phyloP scores from a whole-genome alignment of 2,797 vertebrate species.

The Gadopsis marmoratus region DNA sequence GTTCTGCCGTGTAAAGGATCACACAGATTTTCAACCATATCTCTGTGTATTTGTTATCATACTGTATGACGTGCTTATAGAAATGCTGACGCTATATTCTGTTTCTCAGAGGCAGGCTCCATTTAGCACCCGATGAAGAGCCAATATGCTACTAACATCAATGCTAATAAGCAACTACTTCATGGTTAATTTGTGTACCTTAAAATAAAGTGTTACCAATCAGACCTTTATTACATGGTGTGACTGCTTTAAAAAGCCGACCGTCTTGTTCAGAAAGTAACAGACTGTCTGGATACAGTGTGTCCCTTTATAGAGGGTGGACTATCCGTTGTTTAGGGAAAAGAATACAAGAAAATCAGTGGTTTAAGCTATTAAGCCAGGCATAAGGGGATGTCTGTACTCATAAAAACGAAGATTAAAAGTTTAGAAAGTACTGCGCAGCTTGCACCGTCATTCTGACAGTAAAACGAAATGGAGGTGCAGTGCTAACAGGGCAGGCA shows the following conservation, averaged over 20 bases:
- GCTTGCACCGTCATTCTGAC: slow-evolving; percentile 30
- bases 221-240: slow-evolving; percentile 8
- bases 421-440: slow-evolving; percentile 58
- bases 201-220: too few relatives aligned
- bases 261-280: slow-evolving; percentile 16
- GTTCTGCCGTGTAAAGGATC: too few relatives aligned
- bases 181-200: too few relatives aligned
- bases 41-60: too few relatives aligned
- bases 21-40: too few relatives aligned
- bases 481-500: slow-evolving; percentile 66
- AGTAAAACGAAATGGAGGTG: slow-evolving; percentile 53
- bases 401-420: slow-evolving; percentile 72
- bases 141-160: too few relatives aligned
- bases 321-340: slow-evolving; percentile 46
- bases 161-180: too few relatives aligned
- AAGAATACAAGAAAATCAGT: slow-evolving; percentile 53
- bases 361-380: slow-evolving; percentile 56
- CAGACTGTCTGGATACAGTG: slow-evolving; percentile 12
- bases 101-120: too few relatives aligned
- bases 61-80: too few relatives aligned
- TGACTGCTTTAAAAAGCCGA: slow-evolving; percentile 12
- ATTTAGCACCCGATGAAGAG: too few relatives aligned
- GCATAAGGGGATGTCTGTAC: slow-evolving; percentile 48
- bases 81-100: too few relatives aligned
- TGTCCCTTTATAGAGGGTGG: slow-evolving; percentile 39